Percentiles rank a stretch among this genome's conserved stretches.
Evolutionary conservation across 2,113 vertebrate species (phyloP).

Genomic region (Tachycineta bicolor): DNA sequence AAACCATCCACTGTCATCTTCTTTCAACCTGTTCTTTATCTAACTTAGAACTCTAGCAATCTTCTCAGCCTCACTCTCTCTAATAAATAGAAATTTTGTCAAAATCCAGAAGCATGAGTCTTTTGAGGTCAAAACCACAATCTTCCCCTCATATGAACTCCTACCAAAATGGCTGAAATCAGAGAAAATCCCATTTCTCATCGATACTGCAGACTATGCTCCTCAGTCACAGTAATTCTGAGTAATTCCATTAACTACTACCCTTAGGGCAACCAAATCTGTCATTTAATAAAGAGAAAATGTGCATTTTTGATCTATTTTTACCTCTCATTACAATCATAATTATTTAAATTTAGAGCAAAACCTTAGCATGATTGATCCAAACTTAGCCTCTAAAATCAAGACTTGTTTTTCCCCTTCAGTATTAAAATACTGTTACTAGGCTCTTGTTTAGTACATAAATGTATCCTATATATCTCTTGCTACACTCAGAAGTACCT

Average conservation of each 20-base stretch:
- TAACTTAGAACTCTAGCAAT: neutral
- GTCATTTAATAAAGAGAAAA: neutral
- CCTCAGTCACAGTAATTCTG: neutral
- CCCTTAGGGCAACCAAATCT: neutral
- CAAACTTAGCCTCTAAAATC: neutral
- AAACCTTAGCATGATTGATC: neutral
- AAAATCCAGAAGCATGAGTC: neutral
- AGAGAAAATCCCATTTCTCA: neutral
- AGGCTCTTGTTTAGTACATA: neutral
- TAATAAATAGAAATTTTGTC: neutral
- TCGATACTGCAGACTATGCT: neutral
- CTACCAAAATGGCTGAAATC: neutral
- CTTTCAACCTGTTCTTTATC: neutral
- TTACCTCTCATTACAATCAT: neutral
- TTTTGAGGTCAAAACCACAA: fast-evolving
- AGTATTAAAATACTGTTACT: neutral
- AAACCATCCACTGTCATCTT: neutral
- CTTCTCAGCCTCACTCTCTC: neutral
- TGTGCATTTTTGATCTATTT: neutral
- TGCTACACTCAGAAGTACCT: neutral
- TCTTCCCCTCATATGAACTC: neutral
- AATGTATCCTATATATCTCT: neutral
- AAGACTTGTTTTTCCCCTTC: neutral
- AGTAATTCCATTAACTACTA: neutral
- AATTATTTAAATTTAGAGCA: neutral